Evolutionary conservation across 2,113 vertebrate species (phyloP).

Genomic region (Notechis scutatus): DNA sequence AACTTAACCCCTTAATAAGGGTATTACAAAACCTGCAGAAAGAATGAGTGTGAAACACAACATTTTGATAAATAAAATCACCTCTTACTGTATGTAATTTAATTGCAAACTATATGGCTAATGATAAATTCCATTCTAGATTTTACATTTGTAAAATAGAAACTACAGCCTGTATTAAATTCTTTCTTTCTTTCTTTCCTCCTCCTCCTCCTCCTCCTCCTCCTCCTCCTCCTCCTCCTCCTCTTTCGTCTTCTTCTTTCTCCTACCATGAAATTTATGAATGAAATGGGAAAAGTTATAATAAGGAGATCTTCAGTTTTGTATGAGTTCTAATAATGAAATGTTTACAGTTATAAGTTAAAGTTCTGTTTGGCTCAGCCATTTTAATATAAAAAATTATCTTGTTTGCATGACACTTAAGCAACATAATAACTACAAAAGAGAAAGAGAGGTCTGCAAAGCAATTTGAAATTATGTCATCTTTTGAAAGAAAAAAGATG

Average conservation of each 20-base stretch:
- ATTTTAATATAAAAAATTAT: neutral
- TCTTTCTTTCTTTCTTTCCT: neutral
- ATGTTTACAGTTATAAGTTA: neutral
- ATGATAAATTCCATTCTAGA: neutral
- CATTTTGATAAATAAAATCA: neutral
- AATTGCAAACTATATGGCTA: neutral
- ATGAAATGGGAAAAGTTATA: neutral
- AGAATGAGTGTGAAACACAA: neutral
- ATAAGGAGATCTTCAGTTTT: neutral
- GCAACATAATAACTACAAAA: neutral
- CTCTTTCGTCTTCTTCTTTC: neutral
- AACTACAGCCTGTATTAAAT: neutral
- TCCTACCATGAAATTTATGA: neutral
- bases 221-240: too few relatives aligned
- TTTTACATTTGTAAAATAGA: neutral
- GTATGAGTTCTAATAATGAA: neutral
- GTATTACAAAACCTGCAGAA: neutral
- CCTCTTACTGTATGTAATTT: neutral
- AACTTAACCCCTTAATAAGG: slow-evolving; percentile 16
- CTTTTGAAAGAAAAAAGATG: slow-evolving; percentile 1
- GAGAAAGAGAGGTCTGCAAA: neutral
- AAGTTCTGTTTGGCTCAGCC: neutral
- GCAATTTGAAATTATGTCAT: neutral
- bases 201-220: too few relatives aligned
- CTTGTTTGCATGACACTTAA: neutral